Evolutionary conservation across 2,797 vertebrate species (phyloP).

Genomic region (Peromyscus eremicus): DNA sequence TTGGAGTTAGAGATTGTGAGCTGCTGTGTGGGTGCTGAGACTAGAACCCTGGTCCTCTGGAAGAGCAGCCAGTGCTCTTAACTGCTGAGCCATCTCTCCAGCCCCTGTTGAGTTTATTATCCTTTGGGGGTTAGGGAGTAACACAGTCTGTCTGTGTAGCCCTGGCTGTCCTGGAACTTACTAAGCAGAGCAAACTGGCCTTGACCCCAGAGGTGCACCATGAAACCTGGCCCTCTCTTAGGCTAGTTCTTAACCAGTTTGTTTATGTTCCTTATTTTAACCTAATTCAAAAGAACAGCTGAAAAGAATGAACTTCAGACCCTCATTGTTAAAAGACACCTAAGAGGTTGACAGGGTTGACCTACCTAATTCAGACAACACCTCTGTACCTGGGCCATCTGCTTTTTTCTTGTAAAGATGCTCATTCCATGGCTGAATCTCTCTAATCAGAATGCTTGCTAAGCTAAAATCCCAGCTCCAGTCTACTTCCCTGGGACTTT

Average conservation of each 20-base stretch:
- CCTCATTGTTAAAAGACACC: not conserved
- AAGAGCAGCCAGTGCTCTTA: not conserved
- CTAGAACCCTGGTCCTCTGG: not conserved
- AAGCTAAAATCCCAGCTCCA: slow-evolving; percentile 33
- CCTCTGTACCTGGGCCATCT: not conserved
- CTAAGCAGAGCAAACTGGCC: not conserved
- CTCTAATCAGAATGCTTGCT: slow-evolving; percentile 29
- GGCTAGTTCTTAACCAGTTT: slow-evolving; percentile 16
- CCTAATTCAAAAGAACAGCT: slow-evolving; percentile 38
- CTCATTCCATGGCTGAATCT: slow-evolving; percentile 55
- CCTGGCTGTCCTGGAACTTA: not conserved
- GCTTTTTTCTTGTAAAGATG: not conserved
- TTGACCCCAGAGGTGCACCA: not conserved
- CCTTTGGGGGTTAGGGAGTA: not conserved
- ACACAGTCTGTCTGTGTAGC: not conserved
- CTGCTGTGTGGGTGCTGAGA: not conserved
- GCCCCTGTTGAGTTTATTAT: not conserved
- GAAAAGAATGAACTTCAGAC: not conserved
- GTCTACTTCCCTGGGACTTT: slow-evolving; percentile 48
- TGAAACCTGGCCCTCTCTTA: not conserved
- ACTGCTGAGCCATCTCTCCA: not conserved
- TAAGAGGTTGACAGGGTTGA: not conserved
- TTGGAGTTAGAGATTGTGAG: not conserved
- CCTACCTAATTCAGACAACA: not conserved
- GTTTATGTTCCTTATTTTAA: not conserved